These are phyloP conservation scores for Rapana venosa DNA, from an alignment of 2,888 invertebrate species.

Conservation along the genomic window DNA sequence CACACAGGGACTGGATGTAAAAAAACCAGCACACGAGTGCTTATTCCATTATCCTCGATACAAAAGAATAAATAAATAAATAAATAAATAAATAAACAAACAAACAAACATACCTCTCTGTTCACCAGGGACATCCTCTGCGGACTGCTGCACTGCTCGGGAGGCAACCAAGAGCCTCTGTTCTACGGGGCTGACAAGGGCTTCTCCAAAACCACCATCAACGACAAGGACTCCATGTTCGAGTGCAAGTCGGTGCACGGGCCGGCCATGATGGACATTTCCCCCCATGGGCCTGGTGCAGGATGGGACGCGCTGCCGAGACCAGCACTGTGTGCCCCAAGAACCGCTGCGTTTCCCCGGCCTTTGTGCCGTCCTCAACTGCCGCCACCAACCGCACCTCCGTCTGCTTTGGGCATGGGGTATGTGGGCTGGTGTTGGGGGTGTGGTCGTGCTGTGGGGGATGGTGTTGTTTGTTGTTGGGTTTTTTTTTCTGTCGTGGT, in stretches of 20 bases:
- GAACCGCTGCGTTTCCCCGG: conserved; percentile 62
- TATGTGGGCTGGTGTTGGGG: conserved; percentile 81
- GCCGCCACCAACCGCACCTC: conserved; percentile 81
- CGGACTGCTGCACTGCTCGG: conserved; percentile 95
- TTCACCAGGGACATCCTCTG: conserved; percentile 89
- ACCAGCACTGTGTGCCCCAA: conserved; percentile 93
- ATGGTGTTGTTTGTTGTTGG: not conserved
- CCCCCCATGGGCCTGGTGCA: conserved; percentile 86
- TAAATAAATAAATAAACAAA: not conserved
- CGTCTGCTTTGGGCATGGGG: conserved; percentile 97
- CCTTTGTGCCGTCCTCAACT: conserved; percentile 57
- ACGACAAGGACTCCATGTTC: conserved; percentile 91
- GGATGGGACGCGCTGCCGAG: conserved; percentile 96
- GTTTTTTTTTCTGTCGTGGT: no score
- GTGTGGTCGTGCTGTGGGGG: not conserved
- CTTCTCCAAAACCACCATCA: conserved; percentile 92
- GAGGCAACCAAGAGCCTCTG: conserved; percentile 90
- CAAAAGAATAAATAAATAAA: no score
- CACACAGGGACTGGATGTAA: no score
- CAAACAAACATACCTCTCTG: not conserved
- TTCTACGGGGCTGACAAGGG: conserved; percentile 89
- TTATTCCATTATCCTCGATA: no score
- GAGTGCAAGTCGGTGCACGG: conserved; percentile 91
- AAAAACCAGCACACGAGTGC: no score
- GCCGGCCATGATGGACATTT: conserved; percentile 68